phyloP scores from a whole-genome alignment of 2,797 vertebrate species.

The Poeciliopsis infans region DNA sequence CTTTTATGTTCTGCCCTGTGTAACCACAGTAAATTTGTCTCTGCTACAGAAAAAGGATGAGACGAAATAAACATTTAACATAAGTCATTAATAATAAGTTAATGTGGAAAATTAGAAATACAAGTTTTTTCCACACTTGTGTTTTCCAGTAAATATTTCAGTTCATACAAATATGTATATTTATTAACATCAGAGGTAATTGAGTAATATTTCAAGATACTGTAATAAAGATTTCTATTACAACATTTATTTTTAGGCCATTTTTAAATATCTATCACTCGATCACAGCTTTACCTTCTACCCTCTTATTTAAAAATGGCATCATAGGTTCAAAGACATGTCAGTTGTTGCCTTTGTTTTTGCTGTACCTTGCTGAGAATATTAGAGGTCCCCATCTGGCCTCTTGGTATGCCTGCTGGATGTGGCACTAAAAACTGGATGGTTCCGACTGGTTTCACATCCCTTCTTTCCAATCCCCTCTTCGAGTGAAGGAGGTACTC shows the following conservation, averaged over 20 bases:
- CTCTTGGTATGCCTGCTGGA: not conserved
- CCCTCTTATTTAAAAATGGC: not conserved
- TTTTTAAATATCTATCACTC: not conserved
- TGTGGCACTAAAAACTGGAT: not conserved
- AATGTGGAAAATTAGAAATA: not conserved
- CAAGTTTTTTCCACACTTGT: not conserved
- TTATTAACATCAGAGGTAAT: not conserved
- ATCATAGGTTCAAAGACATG: not conserved
- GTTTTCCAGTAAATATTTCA: not conserved
- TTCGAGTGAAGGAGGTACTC: not conserved
- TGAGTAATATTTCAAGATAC: too few species aligned
- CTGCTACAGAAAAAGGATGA: not conserved
- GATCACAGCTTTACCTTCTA: not conserved
- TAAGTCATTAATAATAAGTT: not conserved
- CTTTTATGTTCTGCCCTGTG: not conserved
- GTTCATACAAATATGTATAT: not conserved
- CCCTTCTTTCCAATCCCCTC: not conserved
- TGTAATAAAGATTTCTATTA: not conserved
- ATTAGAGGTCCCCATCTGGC: not conserved
- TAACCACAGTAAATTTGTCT: not conserved
- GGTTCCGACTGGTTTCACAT: not conserved
- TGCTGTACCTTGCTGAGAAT: not conserved
- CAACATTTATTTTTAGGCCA: not conserved
- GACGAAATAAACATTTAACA: not conserved
- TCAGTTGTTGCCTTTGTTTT: not conserved